Evolutionary conservation across 2,113 vertebrate species (phyloP).

Genomic region (Ondatra zibethicus): DNA sequence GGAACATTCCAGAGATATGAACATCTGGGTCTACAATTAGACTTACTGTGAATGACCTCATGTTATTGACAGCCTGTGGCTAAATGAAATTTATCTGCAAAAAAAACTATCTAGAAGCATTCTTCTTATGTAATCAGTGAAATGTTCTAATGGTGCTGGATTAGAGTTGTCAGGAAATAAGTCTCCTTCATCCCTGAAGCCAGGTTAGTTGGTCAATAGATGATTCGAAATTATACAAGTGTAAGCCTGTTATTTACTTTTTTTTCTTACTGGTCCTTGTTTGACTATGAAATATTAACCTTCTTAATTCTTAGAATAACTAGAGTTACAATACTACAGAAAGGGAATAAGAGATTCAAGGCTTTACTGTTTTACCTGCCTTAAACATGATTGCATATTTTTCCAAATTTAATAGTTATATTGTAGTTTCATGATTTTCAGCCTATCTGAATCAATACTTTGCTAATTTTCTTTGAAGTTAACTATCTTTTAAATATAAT

Average conservation of each 20-base stretch:
- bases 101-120: not conserved
- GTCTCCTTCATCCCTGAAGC: not conserved
- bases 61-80: not conserved
- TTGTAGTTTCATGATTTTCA: not conserved
- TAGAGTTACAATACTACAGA: not conserved
- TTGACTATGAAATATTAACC: not conserved
- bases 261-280: not conserved
- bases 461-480: not conserved
- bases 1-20: not conserved
- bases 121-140: not conserved
- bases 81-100: not conserved
- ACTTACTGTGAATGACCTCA: fast-evolving
- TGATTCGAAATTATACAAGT: not conserved
- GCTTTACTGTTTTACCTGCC: not conserved
- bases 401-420: not conserved
- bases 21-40: not conserved
- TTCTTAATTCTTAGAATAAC: not conserved
- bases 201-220: not conserved
- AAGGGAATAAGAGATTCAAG: not conserved
- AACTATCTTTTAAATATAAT: conserved; percentile 1
- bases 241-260: not conserved
- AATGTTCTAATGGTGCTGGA: not conserved
- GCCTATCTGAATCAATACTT: not conserved
- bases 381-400: not conserved
- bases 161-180: not conserved